Percentiles rank a stretch among this genome's conserved stretches.
Evolutionary conservation across 2,797 vertebrate genomes (phyloP).

Genomic region (Molossus molossus): DNA sequence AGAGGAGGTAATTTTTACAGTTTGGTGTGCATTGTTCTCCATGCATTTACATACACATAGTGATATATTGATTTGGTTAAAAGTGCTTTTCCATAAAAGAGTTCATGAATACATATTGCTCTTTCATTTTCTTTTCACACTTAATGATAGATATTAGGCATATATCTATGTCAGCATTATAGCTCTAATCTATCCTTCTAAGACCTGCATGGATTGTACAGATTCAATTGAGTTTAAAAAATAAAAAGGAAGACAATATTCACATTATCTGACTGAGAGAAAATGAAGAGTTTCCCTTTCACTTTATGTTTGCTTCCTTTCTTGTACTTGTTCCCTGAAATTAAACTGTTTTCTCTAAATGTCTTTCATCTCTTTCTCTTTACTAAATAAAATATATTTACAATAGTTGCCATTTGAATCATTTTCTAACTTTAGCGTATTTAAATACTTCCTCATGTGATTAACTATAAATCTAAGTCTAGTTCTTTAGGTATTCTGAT

Average conservation of each 20-base stretch:
- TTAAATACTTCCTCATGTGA: neutral
- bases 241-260: neutral
- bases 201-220: neutral
- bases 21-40: neutral
- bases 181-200: constrained; percentile 48
- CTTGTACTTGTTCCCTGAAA: constrained; percentile 56
- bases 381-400: constrained; percentile 38
- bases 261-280: neutral
- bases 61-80: neutral
- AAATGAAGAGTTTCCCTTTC: constrained; percentile 35
- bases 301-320: constrained; percentile 24
- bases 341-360: constrained; percentile 64
- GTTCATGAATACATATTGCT: neutral
- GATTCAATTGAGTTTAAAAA: constrained; percentile 22
- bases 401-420: neutral
- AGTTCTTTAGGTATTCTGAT: neutral
- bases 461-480: constrained; percentile 14
- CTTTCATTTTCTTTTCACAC: constrained; percentile 31
- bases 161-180: constrained; percentile 10
- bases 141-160: neutral
- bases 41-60: neutral
- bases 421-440: constrained; percentile 49
- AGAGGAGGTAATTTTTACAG: constrained; percentile 6
- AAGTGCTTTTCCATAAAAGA: constrained; percentile 48
- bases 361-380: constrained; percentile 56